These are phyloP conservation scores for Geophilus truncorum DNA, from an alignment of 2,888 invertebrate genomes.

Conservation along the genomic window DNA sequence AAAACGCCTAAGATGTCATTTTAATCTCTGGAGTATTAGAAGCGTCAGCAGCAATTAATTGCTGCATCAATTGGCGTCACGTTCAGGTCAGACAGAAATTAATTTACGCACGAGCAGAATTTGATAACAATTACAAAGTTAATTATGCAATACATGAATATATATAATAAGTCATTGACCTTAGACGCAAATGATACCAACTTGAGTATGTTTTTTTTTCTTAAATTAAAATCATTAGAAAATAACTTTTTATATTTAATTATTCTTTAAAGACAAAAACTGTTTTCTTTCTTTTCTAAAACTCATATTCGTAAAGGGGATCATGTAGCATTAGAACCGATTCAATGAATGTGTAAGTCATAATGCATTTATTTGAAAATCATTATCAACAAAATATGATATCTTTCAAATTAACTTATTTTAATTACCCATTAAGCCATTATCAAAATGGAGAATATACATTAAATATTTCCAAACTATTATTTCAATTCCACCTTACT, in stretches of 20 bases:
- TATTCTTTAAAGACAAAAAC: too few species aligned
- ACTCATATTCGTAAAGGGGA: too few species aligned
- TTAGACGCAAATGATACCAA: not conserved
- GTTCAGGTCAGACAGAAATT: not conserved
- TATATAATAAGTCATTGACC: too few species aligned
- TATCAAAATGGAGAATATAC: not conserved
- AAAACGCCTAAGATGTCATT: not conserved
- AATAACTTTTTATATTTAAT: not conserved
- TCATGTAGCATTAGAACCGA: too few species aligned
- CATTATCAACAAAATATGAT: too few species aligned
- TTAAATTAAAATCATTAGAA: not conserved
- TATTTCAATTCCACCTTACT: too few species aligned
- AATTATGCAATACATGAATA: too few species aligned
- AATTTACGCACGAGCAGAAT: not conserved
- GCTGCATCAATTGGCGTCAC: not conserved
- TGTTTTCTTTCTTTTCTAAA: too few species aligned
- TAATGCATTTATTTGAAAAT: too few species aligned
- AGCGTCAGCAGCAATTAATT: not conserved
- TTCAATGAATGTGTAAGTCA: too few species aligned
- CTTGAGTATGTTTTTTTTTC: not conserved
- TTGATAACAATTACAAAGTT: not conserved
- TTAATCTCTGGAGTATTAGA: not conserved
- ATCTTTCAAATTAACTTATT: not conserved
- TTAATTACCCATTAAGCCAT: not conserved
- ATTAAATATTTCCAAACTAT: not conserved